Percentiles rank a stretch among this genome's conserved stretches.
These are phyloP conservation scores for Procambarus clarkii DNA, from an alignment of 1,140 invertebrate genomes.

Conservation along the genomic window DNA sequence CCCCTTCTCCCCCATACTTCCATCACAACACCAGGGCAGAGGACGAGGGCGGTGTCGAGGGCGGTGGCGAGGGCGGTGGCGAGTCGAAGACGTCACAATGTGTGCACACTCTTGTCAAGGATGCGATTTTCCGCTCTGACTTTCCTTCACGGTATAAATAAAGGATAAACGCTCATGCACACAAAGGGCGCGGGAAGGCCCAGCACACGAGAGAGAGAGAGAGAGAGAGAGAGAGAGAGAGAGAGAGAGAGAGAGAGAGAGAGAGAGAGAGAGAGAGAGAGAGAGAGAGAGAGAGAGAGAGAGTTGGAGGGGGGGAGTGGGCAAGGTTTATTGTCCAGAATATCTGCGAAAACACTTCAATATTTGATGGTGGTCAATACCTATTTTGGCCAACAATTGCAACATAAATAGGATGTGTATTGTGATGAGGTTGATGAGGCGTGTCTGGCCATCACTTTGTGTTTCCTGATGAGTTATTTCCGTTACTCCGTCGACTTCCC, in stretches of 20 bases:
- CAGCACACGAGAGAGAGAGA: background rate
- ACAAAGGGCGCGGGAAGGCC: background rate
- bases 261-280: background rate
- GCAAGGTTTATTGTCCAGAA: background rate
- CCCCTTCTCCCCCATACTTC: no score
- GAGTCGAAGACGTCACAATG: conserved; percentile 1
- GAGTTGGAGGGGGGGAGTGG: background rate
- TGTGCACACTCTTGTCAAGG: conserved; percentile 35
- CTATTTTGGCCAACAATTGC: no score
- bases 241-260: conserved; percentile 8
- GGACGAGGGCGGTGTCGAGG: no score
- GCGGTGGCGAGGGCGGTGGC: background rate
- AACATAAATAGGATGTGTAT: no score
- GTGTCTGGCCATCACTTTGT: no score
- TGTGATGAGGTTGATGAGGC: no score
- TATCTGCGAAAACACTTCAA: no score
- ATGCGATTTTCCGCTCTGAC: conserved; percentile 46
- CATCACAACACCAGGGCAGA: no score
- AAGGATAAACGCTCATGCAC: conserved; percentile 28
- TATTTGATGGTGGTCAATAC: no score
- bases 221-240: conserved; percentile 1
- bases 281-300: background rate
- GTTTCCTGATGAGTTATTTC: no score
- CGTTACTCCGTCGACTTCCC: no score
- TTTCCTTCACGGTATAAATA: conserved; percentile 38